phyloP scores from a whole-genome alignment of 2,797 vertebrate species.

The Scolopax bukidnonensis region DNA sequence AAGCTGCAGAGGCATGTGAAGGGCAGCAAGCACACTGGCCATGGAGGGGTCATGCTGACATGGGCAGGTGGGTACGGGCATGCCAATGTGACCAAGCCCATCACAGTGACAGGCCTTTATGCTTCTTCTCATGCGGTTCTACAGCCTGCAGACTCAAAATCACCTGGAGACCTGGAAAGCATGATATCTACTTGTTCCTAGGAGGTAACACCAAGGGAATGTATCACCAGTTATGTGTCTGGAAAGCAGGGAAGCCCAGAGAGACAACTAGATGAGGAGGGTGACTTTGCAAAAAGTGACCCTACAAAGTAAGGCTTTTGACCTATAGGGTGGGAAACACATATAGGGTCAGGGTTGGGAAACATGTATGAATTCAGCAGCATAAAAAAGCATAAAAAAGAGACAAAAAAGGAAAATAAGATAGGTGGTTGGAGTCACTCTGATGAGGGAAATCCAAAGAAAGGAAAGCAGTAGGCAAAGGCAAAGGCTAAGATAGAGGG shows the following conservation, averaged over 20 bases:
- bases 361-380: background rate
- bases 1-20: background rate
- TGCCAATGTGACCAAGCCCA: background rate
- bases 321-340: background rate
- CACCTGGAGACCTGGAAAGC: background rate
- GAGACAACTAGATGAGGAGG: background rate
- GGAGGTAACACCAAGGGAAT: background rate
- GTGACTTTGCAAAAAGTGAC: background rate
- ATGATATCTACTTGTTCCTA: background rate
- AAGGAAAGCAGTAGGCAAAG: background rate
- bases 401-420: background rate
- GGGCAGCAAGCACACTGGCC: background rate
- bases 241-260: background rate
- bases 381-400: background rate
- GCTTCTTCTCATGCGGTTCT: background rate
- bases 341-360: background rate
- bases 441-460: background rate
- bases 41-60: fast-evolving
- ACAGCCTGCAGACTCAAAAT: background rate
- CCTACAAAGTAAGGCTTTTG: background rate
- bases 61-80: fast-evolving
- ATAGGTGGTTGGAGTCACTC: background rate
- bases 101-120: background rate
- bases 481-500: background rate
- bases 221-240: background rate